Evolutionary conservation across 2,113 vertebrate genomes (phyloP), one percentile per base, ranked within the genome.

Genomic region (Ctenodactylus gundi): DNA sequence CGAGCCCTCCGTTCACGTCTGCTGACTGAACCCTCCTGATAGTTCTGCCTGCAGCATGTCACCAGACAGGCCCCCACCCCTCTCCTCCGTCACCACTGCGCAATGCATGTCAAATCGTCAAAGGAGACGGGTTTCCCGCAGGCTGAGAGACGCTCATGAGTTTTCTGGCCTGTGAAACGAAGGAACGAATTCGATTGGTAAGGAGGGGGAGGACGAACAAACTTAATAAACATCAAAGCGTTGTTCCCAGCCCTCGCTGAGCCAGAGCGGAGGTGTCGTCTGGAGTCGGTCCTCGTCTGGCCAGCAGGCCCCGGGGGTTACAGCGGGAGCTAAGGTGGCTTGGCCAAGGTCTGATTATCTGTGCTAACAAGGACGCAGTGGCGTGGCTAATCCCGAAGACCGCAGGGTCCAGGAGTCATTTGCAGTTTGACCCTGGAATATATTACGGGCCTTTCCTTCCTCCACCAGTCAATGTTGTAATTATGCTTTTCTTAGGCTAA

Each of bases 211-310:
- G 12, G 91, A 86, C 97, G 91, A 29, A 75, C 65, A 0, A 85
- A 95, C 97, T 88, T 57, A 96, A 87, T 64, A 87, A 49, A 96
- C 96, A 92, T 93, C 94, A 94, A 88, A 95, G 95, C 90, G 87
- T 70, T 0, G 58, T 57, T 94, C 88, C 83, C 86, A 91, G 67
- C 13, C 65, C 3, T 1, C 14, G 0, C 29, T 9, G 6, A 1
- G 14, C 41, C 12, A 20, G 29, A 3, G 4, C 29, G 44, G 46
- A 3, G 10, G 46, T 20, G 76, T 49, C 6, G 12, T 36, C n/a
- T 53, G 44, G 58, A 53, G 15, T 36, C 6, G 1, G 55, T 27
- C 62, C 57, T 29, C 6, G 10, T 3, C 4, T 34, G 68, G 82
- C 62, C 44, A 12, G 3, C 8, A 9, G 34, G 49, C 65, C 67